Evolutionary conservation across 1,140 invertebrate genomes (phyloP).

Genomic region (Calliopsis andreniformis): DNA sequence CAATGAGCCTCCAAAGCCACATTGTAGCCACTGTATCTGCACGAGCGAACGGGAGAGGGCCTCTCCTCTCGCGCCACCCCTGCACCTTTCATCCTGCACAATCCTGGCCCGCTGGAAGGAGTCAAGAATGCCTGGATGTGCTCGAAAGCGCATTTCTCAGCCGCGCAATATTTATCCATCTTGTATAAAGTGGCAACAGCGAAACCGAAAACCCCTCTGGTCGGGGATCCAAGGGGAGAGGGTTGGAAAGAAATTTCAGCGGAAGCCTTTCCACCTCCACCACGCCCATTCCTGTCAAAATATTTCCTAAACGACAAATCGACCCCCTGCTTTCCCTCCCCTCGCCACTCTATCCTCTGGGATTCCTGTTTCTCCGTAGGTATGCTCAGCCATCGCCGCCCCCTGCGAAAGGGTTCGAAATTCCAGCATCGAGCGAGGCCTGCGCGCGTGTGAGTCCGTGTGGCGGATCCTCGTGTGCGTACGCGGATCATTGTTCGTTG

Average conservation of each 20-base stretch:
- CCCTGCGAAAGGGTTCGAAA: conserved; percentile 61
- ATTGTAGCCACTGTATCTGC: conserved; percentile 71
- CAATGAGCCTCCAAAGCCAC: conserved; percentile 76
- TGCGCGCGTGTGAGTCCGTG: conserved; percentile 21
- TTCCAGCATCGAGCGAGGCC: conserved; percentile 23
- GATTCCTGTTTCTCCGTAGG: not conserved
- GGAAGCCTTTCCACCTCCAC: conserved; percentile 29
- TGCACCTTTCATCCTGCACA: conserved; percentile 56
- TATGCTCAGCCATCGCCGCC: not conserved
- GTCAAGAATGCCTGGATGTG: conserved; percentile 64
- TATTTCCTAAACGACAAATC: conserved; percentile 69
- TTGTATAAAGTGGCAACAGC: conserved; percentile 53
- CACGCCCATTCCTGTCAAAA: conserved; percentile 78
- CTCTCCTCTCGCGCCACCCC: conserved; percentile 36
- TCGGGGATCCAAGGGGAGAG: not conserved
- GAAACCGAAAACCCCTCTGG: conserved; percentile 49
- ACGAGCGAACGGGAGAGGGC: conserved; percentile 46
- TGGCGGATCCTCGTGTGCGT: conserved; percentile 42
- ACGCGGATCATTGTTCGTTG: conserved; percentile 72
- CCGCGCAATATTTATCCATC: conserved; percentile 61
- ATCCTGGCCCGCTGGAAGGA: conserved; percentile 58
- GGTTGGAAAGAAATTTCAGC: conserved; percentile 2
- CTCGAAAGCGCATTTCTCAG: conserved; percentile 64
- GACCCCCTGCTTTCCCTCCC: conserved; percentile 34
- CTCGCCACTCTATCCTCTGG: conserved; percentile 10